Evolutionary conservation across 1,140 invertebrate species (phyloP).

Genomic region (Drosophila carrolli): DNA sequence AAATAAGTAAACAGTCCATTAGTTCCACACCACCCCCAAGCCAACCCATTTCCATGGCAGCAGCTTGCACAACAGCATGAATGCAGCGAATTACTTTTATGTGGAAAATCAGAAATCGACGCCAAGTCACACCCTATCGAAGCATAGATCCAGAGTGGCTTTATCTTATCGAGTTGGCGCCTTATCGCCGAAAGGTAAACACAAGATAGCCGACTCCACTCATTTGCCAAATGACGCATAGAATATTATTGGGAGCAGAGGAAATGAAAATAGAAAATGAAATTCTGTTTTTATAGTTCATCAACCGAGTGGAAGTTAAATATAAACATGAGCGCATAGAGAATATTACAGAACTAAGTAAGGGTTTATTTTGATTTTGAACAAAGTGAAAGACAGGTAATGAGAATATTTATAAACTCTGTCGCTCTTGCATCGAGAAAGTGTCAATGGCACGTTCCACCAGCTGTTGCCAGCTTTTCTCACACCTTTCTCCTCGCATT

Average conservation of each 20-base stretch:
- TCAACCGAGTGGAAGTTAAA: constrained; percentile 24
- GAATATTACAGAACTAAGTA: constrained; percentile 12
- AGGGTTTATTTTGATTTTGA: neutral
- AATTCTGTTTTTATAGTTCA: constrained; percentile 34
- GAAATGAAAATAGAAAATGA: constrained; percentile 22
- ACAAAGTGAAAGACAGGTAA: neutral
- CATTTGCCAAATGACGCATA: constrained; percentile 57
- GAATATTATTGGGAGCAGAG: constrained; percentile 1
- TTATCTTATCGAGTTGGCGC: constrained; percentile 54
- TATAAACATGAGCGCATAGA: constrained; percentile 17
- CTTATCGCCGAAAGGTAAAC: constrained; percentile 54
- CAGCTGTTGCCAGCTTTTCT: constrained; percentile 28
- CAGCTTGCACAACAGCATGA: constrained; percentile 51
- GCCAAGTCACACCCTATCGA: constrained; percentile 49
- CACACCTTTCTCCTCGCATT: constrained; percentile 16
- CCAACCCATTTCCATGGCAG: constrained; percentile 12
- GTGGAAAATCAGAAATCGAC: constrained; percentile 49
- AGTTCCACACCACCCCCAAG: constrained; percentile 26
- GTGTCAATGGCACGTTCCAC: constrained; percentile 40
- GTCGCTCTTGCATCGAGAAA: neutral
- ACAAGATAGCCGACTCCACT: constrained; percentile 42
- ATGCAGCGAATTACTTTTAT: constrained; percentile 35
- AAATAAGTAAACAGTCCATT: constrained; percentile 63
- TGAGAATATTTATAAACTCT: neutral
- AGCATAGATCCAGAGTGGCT: constrained; percentile 29